Percentiles rank a stretch among this genome's conserved stretches.
phyloP scores from a whole-genome alignment of 2,113 vertebrate species.

The Cinclus mexicanus region DNA sequence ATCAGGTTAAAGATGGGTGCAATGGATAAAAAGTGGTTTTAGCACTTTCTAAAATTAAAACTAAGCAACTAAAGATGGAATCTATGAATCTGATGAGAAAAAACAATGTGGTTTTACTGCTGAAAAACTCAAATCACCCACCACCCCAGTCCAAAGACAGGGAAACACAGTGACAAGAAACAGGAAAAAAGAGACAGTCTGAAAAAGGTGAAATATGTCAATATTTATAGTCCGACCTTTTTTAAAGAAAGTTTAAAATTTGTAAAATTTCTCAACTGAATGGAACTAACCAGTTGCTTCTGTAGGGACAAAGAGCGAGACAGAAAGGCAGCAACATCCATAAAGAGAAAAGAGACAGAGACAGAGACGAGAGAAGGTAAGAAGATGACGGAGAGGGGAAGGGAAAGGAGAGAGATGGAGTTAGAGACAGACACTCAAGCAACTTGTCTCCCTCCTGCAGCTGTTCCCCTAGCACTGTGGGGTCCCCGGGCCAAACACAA shows the following conservation, averaged over 20 bases:
- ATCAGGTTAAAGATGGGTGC: constrained; percentile 47
- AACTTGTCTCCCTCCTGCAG: constrained; percentile 53
- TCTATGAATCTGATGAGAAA: constrained; percentile 65
- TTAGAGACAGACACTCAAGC: constrained; percentile 65
- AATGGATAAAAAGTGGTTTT: constrained; percentile 52
- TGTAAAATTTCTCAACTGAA: constrained; percentile 49
- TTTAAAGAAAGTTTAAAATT: constrained; percentile 44
- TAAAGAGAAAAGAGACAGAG: constrained; percentile 59
- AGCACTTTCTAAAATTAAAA: constrained; percentile 55
- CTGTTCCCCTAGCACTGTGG: constrained; percentile 37
- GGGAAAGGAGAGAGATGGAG: constrained; percentile 71
- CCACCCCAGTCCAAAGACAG: constrained; percentile 42
- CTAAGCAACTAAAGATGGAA: constrained; percentile 56
- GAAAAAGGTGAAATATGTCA: constrained; percentile 19
- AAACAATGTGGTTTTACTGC: constrained; percentile 61
- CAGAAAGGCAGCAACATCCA: constrained; percentile 52
- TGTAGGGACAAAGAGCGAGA: constrained; percentile 63
- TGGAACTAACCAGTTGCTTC: constrained; percentile 82
- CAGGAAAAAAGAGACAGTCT: constrained; percentile 18
- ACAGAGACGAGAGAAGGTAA: constrained; percentile 66
- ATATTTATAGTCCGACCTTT: not conserved
- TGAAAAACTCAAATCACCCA: constrained; percentile 51
- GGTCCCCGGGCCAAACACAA: not conserved
- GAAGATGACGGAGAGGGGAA: constrained; percentile 67
- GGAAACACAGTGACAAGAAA: constrained; percentile 26